Evolutionary conservation across 2,113 vertebrate species (phyloP).

Genomic region (Hemiprocne comata): DNA sequence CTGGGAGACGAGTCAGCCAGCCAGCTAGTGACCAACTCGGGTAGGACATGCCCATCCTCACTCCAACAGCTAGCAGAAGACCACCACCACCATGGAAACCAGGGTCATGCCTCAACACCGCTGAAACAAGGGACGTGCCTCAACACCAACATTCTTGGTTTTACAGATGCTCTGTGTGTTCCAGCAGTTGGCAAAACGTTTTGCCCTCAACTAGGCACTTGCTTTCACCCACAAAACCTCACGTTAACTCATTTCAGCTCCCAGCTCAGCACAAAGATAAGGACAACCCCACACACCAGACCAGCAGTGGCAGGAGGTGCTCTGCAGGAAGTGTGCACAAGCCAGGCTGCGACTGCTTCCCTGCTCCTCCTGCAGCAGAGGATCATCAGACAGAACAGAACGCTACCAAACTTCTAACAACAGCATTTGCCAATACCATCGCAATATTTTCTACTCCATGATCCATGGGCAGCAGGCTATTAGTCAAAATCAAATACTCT

Average conservation of each 20-base stretch:
- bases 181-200: background rate
- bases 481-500: background rate
- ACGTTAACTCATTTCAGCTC: accelerated
- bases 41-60: accelerated
- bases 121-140: accelerated
- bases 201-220: accelerated
- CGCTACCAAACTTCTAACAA: background rate
- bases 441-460: accelerated
- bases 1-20: accelerated
- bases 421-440: background rate
- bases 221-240: background rate
- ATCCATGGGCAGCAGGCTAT: background rate
- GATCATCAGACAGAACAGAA: background rate
- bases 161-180: background rate
- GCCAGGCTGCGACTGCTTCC: background rate
- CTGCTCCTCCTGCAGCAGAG: accelerated
- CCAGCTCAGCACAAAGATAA: background rate
- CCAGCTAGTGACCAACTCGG: accelerated
- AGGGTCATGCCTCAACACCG: accelerated
- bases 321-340: accelerated
- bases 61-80: accelerated
- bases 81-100: too few relatives aligned
- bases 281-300: background rate
- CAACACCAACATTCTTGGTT: accelerated
- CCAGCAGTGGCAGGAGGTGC: accelerated